Percentiles rank a stretch among this genome's conserved stretches.
These are phyloP conservation scores for Mycteria americana DNA, from an alignment of 2,797 vertebrate genomes.

Conservation along the genomic window DNA sequence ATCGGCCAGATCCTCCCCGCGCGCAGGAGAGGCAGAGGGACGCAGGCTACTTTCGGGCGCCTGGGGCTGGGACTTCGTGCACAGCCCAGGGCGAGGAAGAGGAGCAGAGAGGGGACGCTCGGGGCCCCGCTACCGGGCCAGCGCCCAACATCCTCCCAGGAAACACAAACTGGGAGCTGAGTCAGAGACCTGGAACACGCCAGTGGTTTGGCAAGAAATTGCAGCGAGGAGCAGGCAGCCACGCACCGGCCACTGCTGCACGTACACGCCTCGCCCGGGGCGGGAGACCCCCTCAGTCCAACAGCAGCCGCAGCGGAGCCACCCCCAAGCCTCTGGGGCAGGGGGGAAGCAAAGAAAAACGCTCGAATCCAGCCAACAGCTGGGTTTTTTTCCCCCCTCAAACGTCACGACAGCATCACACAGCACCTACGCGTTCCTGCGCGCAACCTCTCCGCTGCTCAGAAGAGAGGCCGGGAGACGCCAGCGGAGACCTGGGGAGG, in stretches of 20 bases:
- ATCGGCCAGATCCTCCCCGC: accelerated
- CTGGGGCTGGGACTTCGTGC: neutral
- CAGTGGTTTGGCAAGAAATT: neutral
- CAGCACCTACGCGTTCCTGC: neutral
- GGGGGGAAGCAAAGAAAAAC: neutral
- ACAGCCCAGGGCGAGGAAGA: neutral
- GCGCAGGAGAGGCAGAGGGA: neutral
- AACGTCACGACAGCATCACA: neutral
- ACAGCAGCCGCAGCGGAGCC: accelerated
- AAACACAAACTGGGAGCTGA: slow-evolving; percentile 7
- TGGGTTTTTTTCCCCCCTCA: neutral
- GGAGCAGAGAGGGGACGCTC: neutral
- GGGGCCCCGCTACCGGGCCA: neutral
- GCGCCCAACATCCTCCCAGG: neutral
- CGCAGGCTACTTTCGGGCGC: accelerated
- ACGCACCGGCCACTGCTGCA: neutral
- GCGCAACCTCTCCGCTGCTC: accelerated
- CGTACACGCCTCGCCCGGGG: neutral
- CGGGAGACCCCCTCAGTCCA: neutral
- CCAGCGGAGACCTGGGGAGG: neutral
- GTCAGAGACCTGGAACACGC: neutral
- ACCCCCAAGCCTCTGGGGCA: neutral
- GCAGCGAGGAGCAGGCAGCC: neutral
- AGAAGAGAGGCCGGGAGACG: neutral
- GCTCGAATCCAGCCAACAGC: neutral